Conservation (phyloP, 2,797 vertebrate species). For the Salarias fasciatus region DNA sequence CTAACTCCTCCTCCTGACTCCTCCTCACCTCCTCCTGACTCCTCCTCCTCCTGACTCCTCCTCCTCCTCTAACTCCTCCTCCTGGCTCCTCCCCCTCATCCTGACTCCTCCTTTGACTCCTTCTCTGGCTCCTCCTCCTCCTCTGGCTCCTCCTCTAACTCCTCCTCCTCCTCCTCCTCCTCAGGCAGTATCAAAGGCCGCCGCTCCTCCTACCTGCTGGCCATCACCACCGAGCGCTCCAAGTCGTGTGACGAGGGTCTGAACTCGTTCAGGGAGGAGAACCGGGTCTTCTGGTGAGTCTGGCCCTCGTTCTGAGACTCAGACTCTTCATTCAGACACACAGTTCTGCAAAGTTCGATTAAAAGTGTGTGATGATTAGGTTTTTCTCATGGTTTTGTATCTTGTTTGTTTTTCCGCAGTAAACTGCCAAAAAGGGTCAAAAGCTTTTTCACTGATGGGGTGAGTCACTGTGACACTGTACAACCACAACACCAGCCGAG, state of each 20-base stretch:
- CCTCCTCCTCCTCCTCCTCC: not conserved
- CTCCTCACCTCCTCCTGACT: no score
- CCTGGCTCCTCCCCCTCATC: not conserved
- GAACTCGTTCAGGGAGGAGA: conserved; percentile 92
- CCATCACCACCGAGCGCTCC: conserved; percentile 94
- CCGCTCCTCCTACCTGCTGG: conserved; percentile 94
- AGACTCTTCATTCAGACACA: no score
- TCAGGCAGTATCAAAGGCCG: conserved; percentile 92
- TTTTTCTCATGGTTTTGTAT: no score
- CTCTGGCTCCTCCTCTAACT: not conserved
- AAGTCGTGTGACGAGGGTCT: conserved; percentile 98
- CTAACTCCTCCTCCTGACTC: no score
- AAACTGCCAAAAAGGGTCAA: conserved; percentile 93
- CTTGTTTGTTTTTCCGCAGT: conserved; percentile 69
- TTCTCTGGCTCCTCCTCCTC: not conserved
- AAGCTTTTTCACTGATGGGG: conserved; percentile 96
- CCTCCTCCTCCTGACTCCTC: no score
- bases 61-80: no score
- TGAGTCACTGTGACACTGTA: conserved; percentile 71
- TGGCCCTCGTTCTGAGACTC: no score
- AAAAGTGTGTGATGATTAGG: no score
- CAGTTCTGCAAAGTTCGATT: no score
- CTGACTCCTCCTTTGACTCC: no score
- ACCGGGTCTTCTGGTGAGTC: conserved; percentile 88
- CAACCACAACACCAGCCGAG: no score